Evolutionary conservation across 2,888 invertebrate genomes (phyloP).

Genomic region (Drosophila anomalata): DNA sequence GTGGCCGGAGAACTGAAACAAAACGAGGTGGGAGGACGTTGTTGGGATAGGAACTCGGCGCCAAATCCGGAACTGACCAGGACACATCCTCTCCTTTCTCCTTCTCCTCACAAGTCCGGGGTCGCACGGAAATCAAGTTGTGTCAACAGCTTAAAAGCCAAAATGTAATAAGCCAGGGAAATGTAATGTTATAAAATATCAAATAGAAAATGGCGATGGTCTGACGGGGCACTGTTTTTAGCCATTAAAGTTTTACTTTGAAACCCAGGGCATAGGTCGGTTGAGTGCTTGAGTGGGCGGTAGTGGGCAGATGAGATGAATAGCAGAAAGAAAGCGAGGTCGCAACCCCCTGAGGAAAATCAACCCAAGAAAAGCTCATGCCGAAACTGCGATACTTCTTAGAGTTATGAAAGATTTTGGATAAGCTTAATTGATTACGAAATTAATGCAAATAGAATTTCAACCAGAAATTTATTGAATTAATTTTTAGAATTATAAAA

Average conservation of each 20-base stretch:
- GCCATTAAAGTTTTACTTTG: conserved; percentile 69
- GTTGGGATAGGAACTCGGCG: conserved; percentile 53
- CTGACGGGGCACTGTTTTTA: conserved; percentile 60
- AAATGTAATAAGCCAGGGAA: conserved; percentile 79
- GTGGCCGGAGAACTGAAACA: conserved; percentile 53
- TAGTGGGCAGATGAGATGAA: neutral
- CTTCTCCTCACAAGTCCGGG: neutral
- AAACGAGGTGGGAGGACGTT: conserved; percentile 57
- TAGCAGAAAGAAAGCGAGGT: conserved; percentile 2
- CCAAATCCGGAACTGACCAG: conserved; percentile 29
- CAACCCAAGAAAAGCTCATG: conserved; percentile 8
- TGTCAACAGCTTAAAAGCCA: conserved; percentile 79
- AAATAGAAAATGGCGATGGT: conserved; percentile 66
- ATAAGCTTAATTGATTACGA: too few relatives aligned
- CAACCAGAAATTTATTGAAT: too few relatives aligned
- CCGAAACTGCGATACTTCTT: neutral
- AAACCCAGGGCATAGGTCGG: conserved; percentile 55
- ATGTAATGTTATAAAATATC: conserved; percentile 79
- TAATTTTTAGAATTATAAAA: neutral
- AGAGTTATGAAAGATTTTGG: too few relatives aligned
- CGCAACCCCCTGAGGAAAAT: conserved; percentile 23
- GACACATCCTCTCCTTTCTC: neutral
- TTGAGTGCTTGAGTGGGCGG: conserved; percentile 3
- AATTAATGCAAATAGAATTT: too few relatives aligned
- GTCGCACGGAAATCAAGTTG: conserved; percentile 74